Evolutionary conservation across 2,113 vertebrate genomes (phyloP).

Genomic region (Heloderma charlesbogerti): DNA sequence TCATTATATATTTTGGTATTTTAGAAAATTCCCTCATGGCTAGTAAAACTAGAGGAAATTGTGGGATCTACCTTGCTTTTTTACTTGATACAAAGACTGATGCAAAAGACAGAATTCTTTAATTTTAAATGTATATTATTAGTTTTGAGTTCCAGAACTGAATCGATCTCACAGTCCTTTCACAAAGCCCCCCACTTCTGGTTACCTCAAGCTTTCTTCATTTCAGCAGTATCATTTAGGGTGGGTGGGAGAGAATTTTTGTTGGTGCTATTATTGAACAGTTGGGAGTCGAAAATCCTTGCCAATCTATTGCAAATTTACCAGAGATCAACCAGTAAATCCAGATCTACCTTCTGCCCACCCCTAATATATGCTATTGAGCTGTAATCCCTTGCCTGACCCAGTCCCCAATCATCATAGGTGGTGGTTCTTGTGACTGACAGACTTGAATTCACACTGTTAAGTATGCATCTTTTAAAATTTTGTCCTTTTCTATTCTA

Average conservation of each 20-base stretch:
- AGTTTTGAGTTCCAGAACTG: neutral
- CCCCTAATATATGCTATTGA: neutral
- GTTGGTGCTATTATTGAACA: neutral
- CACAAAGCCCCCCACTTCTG: neutral
- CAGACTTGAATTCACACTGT: neutral
- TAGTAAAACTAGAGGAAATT: neutral
- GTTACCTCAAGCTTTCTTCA: neutral
- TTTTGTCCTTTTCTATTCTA: neutral
- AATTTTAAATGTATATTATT: too few species aligned
- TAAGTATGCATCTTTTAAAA: neutral
- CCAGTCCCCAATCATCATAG: neutral
- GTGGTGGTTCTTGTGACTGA: neutral
- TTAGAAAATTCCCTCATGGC: neutral
- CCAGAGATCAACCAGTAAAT: neutral
- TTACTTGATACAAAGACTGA: neutral
- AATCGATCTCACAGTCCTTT: neutral
- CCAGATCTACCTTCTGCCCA: neutral
- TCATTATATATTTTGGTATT: neutral
- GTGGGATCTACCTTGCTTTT: neutral
- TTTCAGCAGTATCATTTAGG: neutral
- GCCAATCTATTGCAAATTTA: neutral
- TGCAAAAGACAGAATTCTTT: neutral
- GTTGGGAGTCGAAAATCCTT: neutral
- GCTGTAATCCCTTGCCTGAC: neutral
- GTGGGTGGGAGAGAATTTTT: neutral